Evolutionary conservation across 2,797 vertebrate genomes (phyloP), one percentile per base, ranked within the genome.

Genomic region (Scyliorhinus canicula): DNA sequence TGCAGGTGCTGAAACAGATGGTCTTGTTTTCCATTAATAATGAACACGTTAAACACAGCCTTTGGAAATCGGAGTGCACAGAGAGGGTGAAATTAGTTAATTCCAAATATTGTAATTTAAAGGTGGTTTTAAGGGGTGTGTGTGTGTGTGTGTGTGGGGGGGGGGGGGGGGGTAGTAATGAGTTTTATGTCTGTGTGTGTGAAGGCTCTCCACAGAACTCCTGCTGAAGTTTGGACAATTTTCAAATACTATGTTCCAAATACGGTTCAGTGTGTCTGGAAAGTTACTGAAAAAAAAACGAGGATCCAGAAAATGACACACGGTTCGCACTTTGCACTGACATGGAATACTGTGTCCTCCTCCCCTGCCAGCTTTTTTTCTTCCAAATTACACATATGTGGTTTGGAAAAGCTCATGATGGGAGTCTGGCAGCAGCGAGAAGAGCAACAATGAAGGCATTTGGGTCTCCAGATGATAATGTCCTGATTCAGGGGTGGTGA

Each of bases 401-500:
- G 95, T 95, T 93, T 96, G 88, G 4, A 74, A 88, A 95, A 95
- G 95, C 47, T 95, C 26, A 57, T 28, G 69, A 67, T 71, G 84
- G 67, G 67, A 93, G 12, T 55, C 95, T 95, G 95, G 95, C 96
- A 95, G 95, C 95, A 95, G 47, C 67, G 94, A 96, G 77, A 90
- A 95, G 95, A 95, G 86, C 69, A 95, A 96, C 95, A 95, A 95
- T 95, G 65, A 96, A 95, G 95, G 96, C 95, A 95, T 95, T n/a
- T 95, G 95, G 96, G 50, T 93, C 28, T 93, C 93, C 65, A 93
- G 65, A 69, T 93, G 93, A 93, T 93, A 93, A 93, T 69, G 96
- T 95, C 96, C 95, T 96, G 96, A 96, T 97, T 97, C 97, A 98
- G 97, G 97, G 98, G 97, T 97, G 96, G 96, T 96, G 97, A 97